A percentile compares a stretch with the other conserved stretches of the same genome.
phyloP scores from a whole-genome alignment of 2,113 vertebrate genomes.

The Nycticorax nycticorax region DNA sequence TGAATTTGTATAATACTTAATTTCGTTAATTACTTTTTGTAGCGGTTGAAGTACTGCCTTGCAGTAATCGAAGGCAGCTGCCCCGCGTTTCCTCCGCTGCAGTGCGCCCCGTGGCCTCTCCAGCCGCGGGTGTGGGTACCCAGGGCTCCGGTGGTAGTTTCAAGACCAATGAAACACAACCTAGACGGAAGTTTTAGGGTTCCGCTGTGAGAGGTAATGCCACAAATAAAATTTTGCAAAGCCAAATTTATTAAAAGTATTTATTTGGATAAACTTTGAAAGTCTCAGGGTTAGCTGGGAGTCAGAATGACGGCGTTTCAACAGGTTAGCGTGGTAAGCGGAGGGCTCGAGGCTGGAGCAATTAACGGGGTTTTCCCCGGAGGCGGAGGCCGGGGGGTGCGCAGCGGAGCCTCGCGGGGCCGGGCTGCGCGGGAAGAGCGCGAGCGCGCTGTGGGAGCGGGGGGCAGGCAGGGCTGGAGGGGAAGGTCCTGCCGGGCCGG shows the following conservation, averaged over 20 bases:
- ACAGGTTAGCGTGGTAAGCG: fast-evolving
- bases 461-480: background rate
- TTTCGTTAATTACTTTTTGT: background rate
- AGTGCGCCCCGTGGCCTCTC: fast-evolving
- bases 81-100: too few species aligned
- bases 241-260: background rate
- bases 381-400: background rate
- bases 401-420: background rate
- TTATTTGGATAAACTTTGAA: background rate
- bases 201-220: background rate
- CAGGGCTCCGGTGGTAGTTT: fast-evolving
- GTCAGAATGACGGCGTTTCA: background rate
- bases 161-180: background rate
- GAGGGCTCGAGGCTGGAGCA: fast-evolving
- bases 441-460: background rate
- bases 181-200: fast-evolving
- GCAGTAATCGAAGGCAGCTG: fast-evolving
- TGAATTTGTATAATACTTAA: background rate
- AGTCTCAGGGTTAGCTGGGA: fast-evolving
- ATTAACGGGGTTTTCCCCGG: fast-evolving
- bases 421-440: background rate
- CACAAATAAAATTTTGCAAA: fast-evolving
- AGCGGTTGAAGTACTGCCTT: background rate
- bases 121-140: fast-evolving
- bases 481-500: background rate